Base-by-base conservation (phyloP, 2,797 vertebrate species). In the Enteromius argenteus region DNA sequence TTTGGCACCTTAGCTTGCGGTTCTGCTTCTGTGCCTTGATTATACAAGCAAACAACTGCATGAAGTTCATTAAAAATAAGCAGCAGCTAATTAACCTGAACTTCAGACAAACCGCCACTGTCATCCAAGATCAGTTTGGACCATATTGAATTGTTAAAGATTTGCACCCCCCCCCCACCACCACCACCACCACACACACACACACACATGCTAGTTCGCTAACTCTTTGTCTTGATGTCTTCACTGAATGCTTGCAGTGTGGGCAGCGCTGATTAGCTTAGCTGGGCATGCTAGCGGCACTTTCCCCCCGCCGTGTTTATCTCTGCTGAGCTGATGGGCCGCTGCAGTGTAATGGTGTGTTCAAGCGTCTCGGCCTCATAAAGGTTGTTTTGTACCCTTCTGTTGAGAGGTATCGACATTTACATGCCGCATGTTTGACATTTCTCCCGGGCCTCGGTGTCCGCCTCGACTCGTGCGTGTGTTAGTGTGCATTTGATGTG, bases 31-130 rank as follows among this genome's bases (percentile, higher is more conserved):
- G 96, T 95, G 97, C 96, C 97, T 98, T 98, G 98, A 99, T 99
- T 98, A 98, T 99, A 98, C 98, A 98, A 99, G 97, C 97, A 99
- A 99, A 99, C 96, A 99, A 98, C 97, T 96, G 97, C 95, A 96
- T 96, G 96, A 96, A 98, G 96, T 99, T 99, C 98, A 98, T 99
- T 98, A 99, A 97, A 94, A 97, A 98, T 97, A 98, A 98, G 97
- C 97, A 96, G 96, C 94, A 97, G 97, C 98, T 99, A 99, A 99
- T 99, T 99, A 98, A 98, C 97, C 97, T 96, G 96, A 96, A 96
- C 96, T 97, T 96, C 97, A 97, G 96, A 98, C 96, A 97, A 97
- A 96, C 95, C 97, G 92, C 93, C 95, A 95, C 96, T 96, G 97
- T 97, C 97, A 96, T 97, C 96, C 94, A 94, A 91, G 95, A 96